A percentile compares a stretch with the other conserved stretches of the same genome.
Conservation (phyloP, 1,140 invertebrate species). For the Fragariocoptes setiger region DNA sequence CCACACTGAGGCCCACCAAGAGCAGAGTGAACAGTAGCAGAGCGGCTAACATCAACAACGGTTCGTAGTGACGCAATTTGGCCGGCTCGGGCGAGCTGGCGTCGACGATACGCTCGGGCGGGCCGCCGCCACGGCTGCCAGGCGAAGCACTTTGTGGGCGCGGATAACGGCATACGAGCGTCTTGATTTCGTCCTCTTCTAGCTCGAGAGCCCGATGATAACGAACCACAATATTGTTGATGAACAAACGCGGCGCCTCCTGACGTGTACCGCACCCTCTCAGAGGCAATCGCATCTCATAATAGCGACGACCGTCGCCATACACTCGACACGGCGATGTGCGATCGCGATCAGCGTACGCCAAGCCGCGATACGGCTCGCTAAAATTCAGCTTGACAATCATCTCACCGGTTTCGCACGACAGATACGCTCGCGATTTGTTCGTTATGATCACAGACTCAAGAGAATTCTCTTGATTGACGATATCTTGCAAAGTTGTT, state of each 20-base stretch:
- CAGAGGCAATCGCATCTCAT: conserved; percentile 43
- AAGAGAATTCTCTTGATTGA: not conserved
- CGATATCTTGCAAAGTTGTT: not conserved
- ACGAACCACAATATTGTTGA: conserved; percentile 64
- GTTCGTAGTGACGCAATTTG: conserved; percentile 37
- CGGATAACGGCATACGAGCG: conserved; percentile 62
- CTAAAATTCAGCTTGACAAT: conserved; percentile 48
- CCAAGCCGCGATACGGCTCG: conserved; percentile 55
- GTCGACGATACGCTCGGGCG: too few species aligned
- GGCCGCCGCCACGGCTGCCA: conserved; percentile 38
- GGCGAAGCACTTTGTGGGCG: too few species aligned
- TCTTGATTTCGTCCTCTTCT: conserved; percentile 73
- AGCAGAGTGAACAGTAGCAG: conserved; percentile 55
- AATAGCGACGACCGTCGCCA: conserved; percentile 41
- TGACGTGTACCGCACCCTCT: conserved; percentile 53
- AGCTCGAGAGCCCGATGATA: conserved; percentile 66
- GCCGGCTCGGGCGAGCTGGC: conserved; percentile 6
- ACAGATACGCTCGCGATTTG: conserved; percentile 31
- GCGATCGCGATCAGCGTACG: conserved; percentile 48
- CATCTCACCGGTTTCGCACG: conserved; percentile 57
- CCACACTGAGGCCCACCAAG: conserved; percentile 49
- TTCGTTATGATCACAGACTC: not conserved
- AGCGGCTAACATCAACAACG: conserved; percentile 56
- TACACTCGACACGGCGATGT: conserved; percentile 48
- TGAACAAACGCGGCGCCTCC: conserved; percentile 61